phyloP scores from a whole-genome alignment of 2,888 invertebrate species.

The Empis stercorea region DNA sequence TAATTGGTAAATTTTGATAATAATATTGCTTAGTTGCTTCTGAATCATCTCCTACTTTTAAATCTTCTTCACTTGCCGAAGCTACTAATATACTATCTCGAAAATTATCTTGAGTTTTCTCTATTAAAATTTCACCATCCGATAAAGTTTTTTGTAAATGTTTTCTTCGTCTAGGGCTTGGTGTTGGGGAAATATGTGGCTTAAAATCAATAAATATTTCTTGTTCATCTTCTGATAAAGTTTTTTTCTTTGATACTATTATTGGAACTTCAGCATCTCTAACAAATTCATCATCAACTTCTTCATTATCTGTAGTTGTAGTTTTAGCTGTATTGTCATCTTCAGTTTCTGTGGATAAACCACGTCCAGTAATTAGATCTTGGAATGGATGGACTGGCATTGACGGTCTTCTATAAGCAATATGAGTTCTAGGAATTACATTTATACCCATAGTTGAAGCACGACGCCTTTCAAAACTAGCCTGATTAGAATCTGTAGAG shows the following conservation, averaged over 20 bases:
- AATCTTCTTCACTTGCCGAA: slow-evolving; percentile 51
- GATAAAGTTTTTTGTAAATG: slow-evolving; percentile 63
- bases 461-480: slow-evolving; percentile 6
- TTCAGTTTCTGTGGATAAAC: not conserved
- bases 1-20: slow-evolving; percentile 15
- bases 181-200: slow-evolving; percentile 55
- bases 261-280: slow-evolving; percentile 18
- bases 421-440: slow-evolving; percentile 13
- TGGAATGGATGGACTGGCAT: slow-evolving; percentile 15
- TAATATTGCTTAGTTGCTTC: slow-evolving; percentile 15
- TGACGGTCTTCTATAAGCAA: slow-evolving; percentile 10
- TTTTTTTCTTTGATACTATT: not conserved
- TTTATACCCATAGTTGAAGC: slow-evolving; percentile 8
- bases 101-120: slow-evolving; percentile 40
- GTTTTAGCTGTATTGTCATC: slow-evolving; percentile 19
- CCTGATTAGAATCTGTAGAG: slow-evolving; percentile 10
- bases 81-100: slow-evolving; percentile 41
- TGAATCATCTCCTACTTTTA: slow-evolving; percentile 28
- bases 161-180: slow-evolving; percentile 42
- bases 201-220: slow-evolving; percentile 83
- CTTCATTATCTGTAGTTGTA: slow-evolving; percentile 22
- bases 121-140: slow-evolving; percentile 56
- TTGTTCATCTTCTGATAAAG: slow-evolving; percentile 47
- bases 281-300: slow-evolving; percentile 26
- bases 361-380: slow-evolving; percentile 4